A percentile compares a stretch with the other conserved stretches of the same genome.
Evolutionary conservation across 2,797 vertebrate genomes (phyloP).

Genomic region (Stomatorhinus walkeri): DNA sequence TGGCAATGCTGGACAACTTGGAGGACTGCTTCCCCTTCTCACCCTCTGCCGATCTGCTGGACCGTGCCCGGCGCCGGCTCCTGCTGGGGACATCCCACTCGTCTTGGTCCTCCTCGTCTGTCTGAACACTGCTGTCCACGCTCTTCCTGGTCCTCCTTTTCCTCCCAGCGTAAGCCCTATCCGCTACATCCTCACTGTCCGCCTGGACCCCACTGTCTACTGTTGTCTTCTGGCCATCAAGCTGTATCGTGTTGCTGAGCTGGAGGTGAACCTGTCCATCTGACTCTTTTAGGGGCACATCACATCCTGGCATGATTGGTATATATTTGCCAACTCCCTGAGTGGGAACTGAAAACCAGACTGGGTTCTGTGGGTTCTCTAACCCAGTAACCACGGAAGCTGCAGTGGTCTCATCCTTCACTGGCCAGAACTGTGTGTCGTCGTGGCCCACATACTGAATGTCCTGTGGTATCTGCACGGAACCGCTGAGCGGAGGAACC

Average conservation of each 20-base stretch:
- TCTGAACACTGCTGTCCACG: conserved; percentile 95
- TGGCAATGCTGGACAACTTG: conserved; percentile 63
- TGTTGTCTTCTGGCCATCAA: conserved; percentile 75
- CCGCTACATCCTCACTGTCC: conserved; percentile 85
- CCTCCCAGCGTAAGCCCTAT: conserved; percentile 74
- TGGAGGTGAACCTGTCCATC: background rate
- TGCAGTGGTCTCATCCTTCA: conserved; percentile 57
- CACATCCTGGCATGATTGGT: conserved; percentile 60
- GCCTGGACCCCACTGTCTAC: conserved; percentile 96
- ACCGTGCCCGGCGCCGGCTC: conserved; percentile 63
- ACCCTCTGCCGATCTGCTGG: conserved; percentile 61
- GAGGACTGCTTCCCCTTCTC: conserved; percentile 62
- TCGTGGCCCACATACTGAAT: conserved; percentile 55
- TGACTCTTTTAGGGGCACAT: conserved; percentile 56
- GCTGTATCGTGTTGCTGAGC: conserved; percentile 27
- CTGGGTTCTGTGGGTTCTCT: conserved; percentile 61
- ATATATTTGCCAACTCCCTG: conserved; percentile 63
- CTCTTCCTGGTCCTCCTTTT: conserved; percentile 87
- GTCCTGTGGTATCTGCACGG: conserved; percentile 61
- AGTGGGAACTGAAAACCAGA: conserved; percentile 67
- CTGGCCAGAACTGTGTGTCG: conserved; percentile 61
- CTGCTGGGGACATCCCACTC: conserved; percentile 82
- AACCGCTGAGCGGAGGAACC: conserved; percentile 54
- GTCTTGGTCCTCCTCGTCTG: conserved; percentile 97
- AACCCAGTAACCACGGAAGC: conserved; percentile 57